Evolutionary conservation across 2,888 invertebrate species (phyloP), one percentile per base, ranked within the genome.

Genomic region (Cerceris rybyensis): DNA sequence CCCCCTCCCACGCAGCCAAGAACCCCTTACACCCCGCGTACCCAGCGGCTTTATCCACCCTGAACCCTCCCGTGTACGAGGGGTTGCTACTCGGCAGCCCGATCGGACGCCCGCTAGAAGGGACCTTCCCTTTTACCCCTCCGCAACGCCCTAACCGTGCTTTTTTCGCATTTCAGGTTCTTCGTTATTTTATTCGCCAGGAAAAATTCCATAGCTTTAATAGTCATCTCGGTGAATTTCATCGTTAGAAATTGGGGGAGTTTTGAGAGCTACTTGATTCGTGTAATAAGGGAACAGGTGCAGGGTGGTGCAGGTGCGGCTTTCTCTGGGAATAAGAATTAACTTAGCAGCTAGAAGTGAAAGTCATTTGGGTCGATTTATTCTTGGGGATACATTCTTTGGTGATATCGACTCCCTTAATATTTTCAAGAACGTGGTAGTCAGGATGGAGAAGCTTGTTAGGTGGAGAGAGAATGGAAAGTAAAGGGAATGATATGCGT

Each of bases 41-140:
- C 78, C 83, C 85, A 81, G 73, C 81, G 80, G 82, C 82, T 84
- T 86, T 79, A 86, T 82, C 86, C 84, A 78, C 78, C 80, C 84
- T 75, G 84, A 86, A 82, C 84, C 81, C 86, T 86, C 79, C 75
- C 65, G 73, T 70, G 49, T 67, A 65, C 75, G 75, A 85, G 81
- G 82, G 85, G 83, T 85, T 85, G 81, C 75, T 75, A 78, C 77
- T 81, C 75, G 76, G 64, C 72, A 70, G 76, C 65, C 78, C 59
- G 81, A 78, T 81, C 78, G 82, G 75, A 71, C 78, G 73, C 66
- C 70, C 70, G 76, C 72, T 61, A 81, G 69, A 69, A 83, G 70
- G 58, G 73, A 75, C 61, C 58, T 67, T 78, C 75, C 70, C 61
- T 59, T 71, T 60, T 54, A 50, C 61, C 73, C 50, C 75, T 65